A percentile compares a stretch with the other conserved stretches of the same genome.
Evolutionary conservation across 2,113 vertebrate species (phyloP).

Genomic region (Mungos mungo): DNA sequence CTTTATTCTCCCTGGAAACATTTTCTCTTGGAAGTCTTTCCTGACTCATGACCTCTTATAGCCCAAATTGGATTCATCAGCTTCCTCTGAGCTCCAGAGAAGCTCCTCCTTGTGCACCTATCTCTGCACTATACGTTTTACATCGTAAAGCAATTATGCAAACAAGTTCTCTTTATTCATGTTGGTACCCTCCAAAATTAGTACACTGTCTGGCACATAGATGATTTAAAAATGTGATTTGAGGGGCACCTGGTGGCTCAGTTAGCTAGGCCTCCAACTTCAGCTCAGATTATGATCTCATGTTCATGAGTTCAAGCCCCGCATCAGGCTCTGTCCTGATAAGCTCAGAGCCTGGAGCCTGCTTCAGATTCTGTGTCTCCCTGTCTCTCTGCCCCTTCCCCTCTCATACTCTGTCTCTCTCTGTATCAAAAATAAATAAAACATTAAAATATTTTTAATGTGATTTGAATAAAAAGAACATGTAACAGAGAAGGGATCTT

Average conservation of each 20-base stretch:
- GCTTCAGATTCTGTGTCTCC: too few species aligned
- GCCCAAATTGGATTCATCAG: not conserved
- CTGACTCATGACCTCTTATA: not conserved
- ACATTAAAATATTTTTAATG: not conserved
- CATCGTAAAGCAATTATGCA: not conserved
- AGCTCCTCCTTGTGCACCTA: not conserved
- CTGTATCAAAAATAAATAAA: too few species aligned
- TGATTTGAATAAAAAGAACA: constrained; percentile 21
- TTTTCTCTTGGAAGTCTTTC: constrained; percentile 47
- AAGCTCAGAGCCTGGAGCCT: too few species aligned
- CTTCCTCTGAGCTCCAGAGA: not conserved
- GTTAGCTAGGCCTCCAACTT: too few species aligned
- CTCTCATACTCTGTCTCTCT: too few species aligned
- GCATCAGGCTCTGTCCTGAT: too few species aligned
- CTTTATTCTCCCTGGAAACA: not conserved
- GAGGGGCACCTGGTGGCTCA: not conserved
- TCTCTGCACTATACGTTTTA: not conserved
- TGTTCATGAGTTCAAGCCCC: too few species aligned
- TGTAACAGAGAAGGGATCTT: not conserved
- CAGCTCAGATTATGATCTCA: too few species aligned
- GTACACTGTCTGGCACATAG: not conserved
- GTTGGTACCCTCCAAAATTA: not conserved
- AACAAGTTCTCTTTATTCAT: constrained; percentile 33
- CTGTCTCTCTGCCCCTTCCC: too few species aligned
- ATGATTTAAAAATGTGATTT: constrained; percentile 9